phyloP scores from a whole-genome alignment of 2,113 vertebrate species.

The Isichthys henryi region DNA sequence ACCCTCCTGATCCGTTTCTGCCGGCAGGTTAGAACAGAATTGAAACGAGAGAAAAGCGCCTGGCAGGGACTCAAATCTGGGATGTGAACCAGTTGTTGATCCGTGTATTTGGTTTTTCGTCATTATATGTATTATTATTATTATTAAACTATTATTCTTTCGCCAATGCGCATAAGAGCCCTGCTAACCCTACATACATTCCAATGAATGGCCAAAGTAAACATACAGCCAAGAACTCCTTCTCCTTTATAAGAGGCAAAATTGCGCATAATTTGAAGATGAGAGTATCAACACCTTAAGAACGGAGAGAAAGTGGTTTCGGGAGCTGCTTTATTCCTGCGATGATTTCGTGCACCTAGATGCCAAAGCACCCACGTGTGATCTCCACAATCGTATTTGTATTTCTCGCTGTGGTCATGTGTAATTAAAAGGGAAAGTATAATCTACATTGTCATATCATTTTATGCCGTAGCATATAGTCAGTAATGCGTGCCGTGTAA shows the following conservation, averaged over 20 bases:
- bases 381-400: background rate
- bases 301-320: background rate
- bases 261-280: background rate
- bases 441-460: background rate
- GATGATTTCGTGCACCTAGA: background rate
- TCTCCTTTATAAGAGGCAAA: background rate
- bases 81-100: background rate
- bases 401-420: no score
- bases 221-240: background rate
- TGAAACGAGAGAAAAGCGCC: background rate
- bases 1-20: background rate
- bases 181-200: background rate
- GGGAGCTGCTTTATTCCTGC: background rate
- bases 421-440: background rate
- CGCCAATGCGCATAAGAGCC: background rate
- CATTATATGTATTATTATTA: background rate
- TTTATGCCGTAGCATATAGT: background rate
- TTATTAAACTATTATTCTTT: background rate
- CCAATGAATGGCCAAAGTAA: background rate
- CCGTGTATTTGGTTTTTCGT: background rate
- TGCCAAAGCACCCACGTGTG: background rate
- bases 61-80: background rate
- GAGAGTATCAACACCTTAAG: background rate
- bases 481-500: background rate
- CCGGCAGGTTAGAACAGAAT: conserved; percentile 3